These are phyloP conservation scores for Abscondita cerata DNA, from an alignment of 2,888 invertebrate species.

Conservation along the genomic window DNA sequence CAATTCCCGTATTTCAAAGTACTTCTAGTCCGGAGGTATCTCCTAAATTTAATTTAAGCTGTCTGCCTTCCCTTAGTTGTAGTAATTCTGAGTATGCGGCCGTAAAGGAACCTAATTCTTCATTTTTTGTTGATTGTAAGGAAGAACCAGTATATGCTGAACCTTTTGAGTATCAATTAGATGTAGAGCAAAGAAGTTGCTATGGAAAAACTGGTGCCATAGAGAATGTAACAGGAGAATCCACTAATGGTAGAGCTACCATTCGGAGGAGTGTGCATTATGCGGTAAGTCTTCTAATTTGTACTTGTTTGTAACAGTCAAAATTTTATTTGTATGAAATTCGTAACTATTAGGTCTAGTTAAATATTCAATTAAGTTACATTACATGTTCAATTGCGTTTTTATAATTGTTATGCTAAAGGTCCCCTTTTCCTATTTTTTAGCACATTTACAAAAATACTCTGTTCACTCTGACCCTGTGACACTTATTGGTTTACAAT, in stretches of 20 bases:
- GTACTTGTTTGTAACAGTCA: no score
- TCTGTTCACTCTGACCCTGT: no score
- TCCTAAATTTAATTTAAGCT: conserved; percentile 53
- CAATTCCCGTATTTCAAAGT: conserved; percentile 30
- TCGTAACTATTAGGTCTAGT: no score
- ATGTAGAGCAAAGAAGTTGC: conserved; percentile 27
- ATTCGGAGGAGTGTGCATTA: conserved; percentile 56
- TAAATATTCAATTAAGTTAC: no score
- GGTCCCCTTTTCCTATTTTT: no score
- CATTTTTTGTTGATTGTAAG: conserved; percentile 52
- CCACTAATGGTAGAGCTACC: conserved; percentile 21
- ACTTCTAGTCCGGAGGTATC: conserved; percentile 14
- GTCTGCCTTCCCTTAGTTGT: conserved; percentile 56
- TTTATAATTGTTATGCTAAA: no score
- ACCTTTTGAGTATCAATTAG: conserved; percentile 58
- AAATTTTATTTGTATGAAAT: no score
- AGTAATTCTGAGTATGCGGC: conserved; percentile 50
- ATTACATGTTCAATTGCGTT: no score
- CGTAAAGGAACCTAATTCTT: conserved; percentile 51
- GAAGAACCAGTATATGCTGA: conserved; percentile 71
- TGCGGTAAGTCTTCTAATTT: conserved; percentile 62
- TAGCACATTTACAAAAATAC: no score
- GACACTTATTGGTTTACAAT: no score
- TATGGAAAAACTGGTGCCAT: conserved; percentile 34
- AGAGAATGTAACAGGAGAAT: conserved; percentile 18